A percentile compares a stretch with the other conserved stretches of the same genome.
Conservation (phyloP, 2,797 vertebrate genomes). For the Chaetodon trifasciatus region DNA sequence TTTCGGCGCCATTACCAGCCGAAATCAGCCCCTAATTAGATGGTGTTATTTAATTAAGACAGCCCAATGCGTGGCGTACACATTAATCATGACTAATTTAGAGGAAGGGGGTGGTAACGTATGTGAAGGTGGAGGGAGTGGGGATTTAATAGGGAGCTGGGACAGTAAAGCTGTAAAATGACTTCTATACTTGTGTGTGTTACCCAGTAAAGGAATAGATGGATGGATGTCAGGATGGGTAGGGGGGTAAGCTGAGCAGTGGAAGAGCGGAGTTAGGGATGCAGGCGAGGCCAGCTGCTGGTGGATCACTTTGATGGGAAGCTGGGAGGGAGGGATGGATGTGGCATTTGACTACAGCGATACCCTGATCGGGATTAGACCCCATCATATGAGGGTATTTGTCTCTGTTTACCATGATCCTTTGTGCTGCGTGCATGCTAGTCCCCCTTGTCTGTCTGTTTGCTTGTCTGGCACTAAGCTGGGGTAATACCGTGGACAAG, state of each 20-base stretch:
- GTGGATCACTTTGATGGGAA: slow-evolving; percentile 48
- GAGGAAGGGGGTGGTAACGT: slow-evolving; percentile 56
- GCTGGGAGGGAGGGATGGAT: slow-evolving; percentile 46
- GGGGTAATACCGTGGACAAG: slow-evolving; percentile 73
- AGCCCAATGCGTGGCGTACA: slow-evolving; percentile 82
- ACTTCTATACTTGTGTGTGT: slow-evolving; percentile 28
- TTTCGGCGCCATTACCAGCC: slow-evolving; percentile 83
- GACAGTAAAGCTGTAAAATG: slow-evolving; percentile 75
- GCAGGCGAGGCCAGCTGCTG: slow-evolving; percentile 10
- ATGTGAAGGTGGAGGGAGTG: slow-evolving; percentile 41
- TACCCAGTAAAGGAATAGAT: slow-evolving; percentile 9
- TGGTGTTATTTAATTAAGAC: slow-evolving; percentile 93
- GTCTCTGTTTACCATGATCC: slow-evolving; percentile 70
- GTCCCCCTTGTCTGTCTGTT: slow-evolving; percentile 63
- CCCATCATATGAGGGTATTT: slow-evolving; percentile 70
- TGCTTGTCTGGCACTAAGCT: slow-evolving; percentile 75
- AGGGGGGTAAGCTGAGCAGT: not conserved
- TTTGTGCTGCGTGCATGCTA: slow-evolving; percentile 61
- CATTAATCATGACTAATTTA: slow-evolving; percentile 91
- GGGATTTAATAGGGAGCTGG: slow-evolving; percentile 49
- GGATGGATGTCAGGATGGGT: slow-evolving; percentile 27
- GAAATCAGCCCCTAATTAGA: slow-evolving; percentile 91
- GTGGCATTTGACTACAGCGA: slow-evolving; percentile 65
- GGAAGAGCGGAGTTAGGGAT: not conserved
- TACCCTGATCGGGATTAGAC: slow-evolving; percentile 76